These are phyloP conservation scores for Hippocampus abdominalis DNA, from an alignment of 2,113 vertebrate genomes.

Conservation along the genomic window DNA sequence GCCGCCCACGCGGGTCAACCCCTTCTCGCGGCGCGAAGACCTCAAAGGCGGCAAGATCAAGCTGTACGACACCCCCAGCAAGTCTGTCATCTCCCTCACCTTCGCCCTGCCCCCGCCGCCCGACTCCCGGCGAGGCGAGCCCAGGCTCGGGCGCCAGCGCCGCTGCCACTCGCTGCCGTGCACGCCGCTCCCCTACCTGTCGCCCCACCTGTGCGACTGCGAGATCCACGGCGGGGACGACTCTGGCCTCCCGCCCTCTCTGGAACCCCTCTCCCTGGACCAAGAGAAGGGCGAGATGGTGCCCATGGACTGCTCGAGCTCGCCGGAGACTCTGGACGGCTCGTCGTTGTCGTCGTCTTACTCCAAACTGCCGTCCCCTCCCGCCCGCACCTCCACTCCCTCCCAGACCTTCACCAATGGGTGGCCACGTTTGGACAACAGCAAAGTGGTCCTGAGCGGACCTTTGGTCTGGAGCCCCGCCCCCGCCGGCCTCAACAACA, in stretches of 20 bases:
- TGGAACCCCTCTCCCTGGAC: slow-evolving; percentile 57
- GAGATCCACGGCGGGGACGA: slow-evolving; percentile 29
- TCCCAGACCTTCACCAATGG: slow-evolving; percentile 57
- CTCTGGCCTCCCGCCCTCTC: slow-evolving; percentile 60
- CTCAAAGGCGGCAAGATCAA: slow-evolving; percentile 92
- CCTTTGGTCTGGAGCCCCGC: slow-evolving; percentile 71
- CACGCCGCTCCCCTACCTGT: slow-evolving; percentile 77
- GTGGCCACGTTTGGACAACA: slow-evolving; percentile 77
- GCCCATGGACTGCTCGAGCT: slow-evolving; percentile 77
- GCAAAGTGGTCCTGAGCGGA: slow-evolving; percentile 75
- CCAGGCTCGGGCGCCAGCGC: slow-evolving; percentile 52
- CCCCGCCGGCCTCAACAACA: slow-evolving; percentile 46
- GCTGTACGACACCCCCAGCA: slow-evolving; percentile 89
- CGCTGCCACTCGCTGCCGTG: slow-evolving; percentile 85
- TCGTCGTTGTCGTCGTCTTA: slow-evolving; percentile 27
- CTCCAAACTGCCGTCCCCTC: slow-evolving; percentile 32
- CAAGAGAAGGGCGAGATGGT: slow-evolving; percentile 53
- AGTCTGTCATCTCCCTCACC: slow-evolving; percentile 83
- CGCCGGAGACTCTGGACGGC: slow-evolving; percentile 68
- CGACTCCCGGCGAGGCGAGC: slow-evolving; percentile 39
- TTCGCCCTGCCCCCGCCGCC: slow-evolving; percentile 79
- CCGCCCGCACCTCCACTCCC: slow-evolving; percentile 36
- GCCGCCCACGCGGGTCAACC: slow-evolving; percentile 78
- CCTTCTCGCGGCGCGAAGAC: slow-evolving; percentile 89
- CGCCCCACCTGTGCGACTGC: slow-evolving; percentile 20